Evolutionary conservation across 2,888 invertebrate species (phyloP).

Genomic region (Trichogramma evanescens): DNA sequence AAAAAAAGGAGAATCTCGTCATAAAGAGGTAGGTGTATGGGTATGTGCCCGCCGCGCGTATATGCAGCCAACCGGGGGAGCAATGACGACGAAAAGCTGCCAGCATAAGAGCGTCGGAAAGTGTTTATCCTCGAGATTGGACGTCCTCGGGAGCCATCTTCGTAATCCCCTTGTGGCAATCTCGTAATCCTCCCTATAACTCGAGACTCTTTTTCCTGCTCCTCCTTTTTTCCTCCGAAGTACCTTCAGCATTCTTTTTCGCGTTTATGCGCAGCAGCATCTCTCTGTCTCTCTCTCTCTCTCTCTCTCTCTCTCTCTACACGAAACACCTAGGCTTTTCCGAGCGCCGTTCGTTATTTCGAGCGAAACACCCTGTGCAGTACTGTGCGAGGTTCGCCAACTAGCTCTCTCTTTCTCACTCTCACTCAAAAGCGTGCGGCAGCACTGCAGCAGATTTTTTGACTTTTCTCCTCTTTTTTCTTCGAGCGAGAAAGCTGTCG

Average conservation of each 20-base stretch:
- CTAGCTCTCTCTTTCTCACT: no score
- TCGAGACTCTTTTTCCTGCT: constrained; percentile 27
- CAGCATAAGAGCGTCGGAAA: constrained; percentile 40
- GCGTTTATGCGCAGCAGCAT: background rate
- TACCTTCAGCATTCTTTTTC: no score
- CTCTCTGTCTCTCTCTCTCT: background rate
- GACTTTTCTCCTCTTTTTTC: constrained; percentile 2
- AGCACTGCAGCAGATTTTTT: constrained; percentile 3
- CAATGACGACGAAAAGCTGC: no score
- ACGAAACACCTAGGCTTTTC: background rate
- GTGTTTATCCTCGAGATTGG: constrained; percentile 48
- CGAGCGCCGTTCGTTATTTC: constrained; percentile 14
- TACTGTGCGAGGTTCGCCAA: no score
- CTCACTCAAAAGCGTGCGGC: no score
- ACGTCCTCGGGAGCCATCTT: constrained; percentile 44
- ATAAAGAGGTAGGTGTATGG: no score
- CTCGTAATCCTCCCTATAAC: constrained; percentile 46
- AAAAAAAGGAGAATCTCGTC: background rate
- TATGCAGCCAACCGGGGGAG: no score
- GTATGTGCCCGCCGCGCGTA: no score
- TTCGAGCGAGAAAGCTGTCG: no score
- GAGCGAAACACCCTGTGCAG: background rate
- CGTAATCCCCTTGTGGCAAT: constrained; percentile 46
- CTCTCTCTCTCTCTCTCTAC: background rate
- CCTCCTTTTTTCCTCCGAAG: constrained; percentile 5